Base-by-base conservation (phyloP, 2,113 vertebrate genomes). In the Lepus americanus region DNA sequence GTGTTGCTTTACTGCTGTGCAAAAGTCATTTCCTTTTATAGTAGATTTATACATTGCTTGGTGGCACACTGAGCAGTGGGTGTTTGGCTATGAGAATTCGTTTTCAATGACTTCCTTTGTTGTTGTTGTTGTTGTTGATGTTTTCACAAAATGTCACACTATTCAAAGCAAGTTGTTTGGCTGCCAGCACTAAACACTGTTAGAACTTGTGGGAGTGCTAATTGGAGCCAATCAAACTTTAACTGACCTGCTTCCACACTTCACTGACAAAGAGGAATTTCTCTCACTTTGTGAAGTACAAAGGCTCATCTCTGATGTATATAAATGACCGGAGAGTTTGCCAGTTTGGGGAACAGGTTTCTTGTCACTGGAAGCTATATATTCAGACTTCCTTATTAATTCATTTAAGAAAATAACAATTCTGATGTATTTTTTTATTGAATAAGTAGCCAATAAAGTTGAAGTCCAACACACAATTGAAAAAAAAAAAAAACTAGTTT, bases 251-350 rank as follows among this genome's bases (percentile, higher is more conserved):
- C 39, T 95, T 89, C 87, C 89, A 70, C 33, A 81, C 92, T 93
- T 93, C 90, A 95, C 0, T 85, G 74, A 96, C 95, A 96, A 96
- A 94, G 87, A 95, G 86, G 92, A 95, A 96, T 94, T 85, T 95
- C 59, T 95, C 77, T n/a, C 70, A 22, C 79, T 97, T 78, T 92
- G 55, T 84, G 86, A 87, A 88, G 7, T 69, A 39, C 77, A 89
- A 76, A 94, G 36, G 9, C 39, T 86, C 19, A 14, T 9, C 61
- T 86, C 79, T 79, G 51, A 77, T 63, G 61, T 25, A 66, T 64
- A 64, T 49, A 84, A 73, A n/a, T 74, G 74, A 33, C 36, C 53
- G 25, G 84, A 29, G 36, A 55, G 11, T 67, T n/a, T 84, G 79
- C 59, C 69, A 92, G 25, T 33, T 63, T 31, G 31, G 55, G 39